Conservation (phyloP, 2,888 invertebrate species). For the Cosmia pyralina region DNA sequence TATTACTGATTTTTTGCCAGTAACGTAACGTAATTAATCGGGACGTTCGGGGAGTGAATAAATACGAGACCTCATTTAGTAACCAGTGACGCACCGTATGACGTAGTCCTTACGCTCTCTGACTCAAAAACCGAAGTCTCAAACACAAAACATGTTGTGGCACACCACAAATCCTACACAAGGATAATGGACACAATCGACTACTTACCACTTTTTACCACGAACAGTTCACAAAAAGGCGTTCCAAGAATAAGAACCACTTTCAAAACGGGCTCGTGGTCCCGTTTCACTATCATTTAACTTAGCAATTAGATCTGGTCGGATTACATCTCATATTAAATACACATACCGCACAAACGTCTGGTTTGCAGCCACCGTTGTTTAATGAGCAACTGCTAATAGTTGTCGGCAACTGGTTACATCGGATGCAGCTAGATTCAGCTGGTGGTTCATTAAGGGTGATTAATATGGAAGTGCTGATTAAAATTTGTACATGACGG, state of each 20-base stretch:
- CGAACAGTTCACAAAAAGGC: conserved; percentile 35
- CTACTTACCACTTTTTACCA: conserved; percentile 9
- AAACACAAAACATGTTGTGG: not conserved
- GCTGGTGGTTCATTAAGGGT: conserved; percentile 34
- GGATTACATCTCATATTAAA: conserved; percentile 61
- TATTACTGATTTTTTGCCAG: not conserved
- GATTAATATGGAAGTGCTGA: conserved; percentile 40
- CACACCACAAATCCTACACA: conserved; percentile 10
- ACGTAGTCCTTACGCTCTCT: not conserved
- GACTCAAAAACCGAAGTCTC: not conserved
- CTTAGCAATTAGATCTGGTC: conserved; percentile 56
- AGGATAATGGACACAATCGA: conserved; percentile 23
- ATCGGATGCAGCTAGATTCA: conserved; percentile 37
- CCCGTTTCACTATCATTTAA: conserved; percentile 56
- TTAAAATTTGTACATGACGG: conserved; percentile 13
- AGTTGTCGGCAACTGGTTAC: conserved; percentile 29
- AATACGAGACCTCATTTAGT: not conserved
- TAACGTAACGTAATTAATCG: not conserved
- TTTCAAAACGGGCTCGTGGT: conserved; percentile 53
- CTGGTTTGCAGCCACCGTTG: conserved; percentile 42
- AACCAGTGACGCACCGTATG: not conserved
- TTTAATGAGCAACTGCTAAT: conserved; percentile 36
- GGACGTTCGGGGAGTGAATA: not conserved
- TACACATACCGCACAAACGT: conserved; percentile 45
- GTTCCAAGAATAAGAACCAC: conserved; percentile 54